phyloP scores from a whole-genome alignment of 1,140 invertebrate species.

The Ladona fulva region DNA sequence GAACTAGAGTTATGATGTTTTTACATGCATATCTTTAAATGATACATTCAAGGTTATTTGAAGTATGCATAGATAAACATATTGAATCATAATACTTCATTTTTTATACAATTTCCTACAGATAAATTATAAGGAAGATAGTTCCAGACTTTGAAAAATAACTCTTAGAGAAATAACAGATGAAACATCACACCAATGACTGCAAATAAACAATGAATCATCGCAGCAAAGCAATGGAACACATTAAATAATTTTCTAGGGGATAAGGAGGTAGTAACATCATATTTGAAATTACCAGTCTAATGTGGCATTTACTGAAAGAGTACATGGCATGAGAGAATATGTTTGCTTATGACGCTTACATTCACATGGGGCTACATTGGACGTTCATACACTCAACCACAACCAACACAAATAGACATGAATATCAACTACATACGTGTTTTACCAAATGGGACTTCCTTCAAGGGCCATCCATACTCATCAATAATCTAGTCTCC shows the following conservation, averaged over 20 bases:
- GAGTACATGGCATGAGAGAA: neutral
- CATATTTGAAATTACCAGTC: neutral
- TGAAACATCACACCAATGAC: too few species aligned
- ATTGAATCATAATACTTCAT: too few species aligned
- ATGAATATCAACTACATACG: neutral
- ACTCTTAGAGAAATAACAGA: too few species aligned
- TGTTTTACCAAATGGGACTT: neutral
- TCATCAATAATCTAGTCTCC: too few species aligned
- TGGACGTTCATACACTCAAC: constrained; percentile 4
- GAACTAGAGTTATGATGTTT: too few species aligned
- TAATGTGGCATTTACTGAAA: neutral
- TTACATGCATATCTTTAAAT: too few species aligned
- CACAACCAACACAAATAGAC: constrained; percentile 5
- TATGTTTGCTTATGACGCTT: neutral
- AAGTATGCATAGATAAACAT: too few species aligned
- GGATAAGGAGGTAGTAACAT: neutral
- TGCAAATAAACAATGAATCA: neutral
- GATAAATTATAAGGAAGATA: too few species aligned
- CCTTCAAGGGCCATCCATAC: too few species aligned
- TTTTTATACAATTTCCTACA: too few species aligned
- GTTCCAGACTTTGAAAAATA: too few species aligned
- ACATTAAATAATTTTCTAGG: neutral
- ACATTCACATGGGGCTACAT: neutral
- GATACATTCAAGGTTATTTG: too few species aligned
- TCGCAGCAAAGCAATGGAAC: neutral